Evolutionary conservation across 1,140 invertebrate species (phyloP).

Genomic region (Drosophila serrata): DNA sequence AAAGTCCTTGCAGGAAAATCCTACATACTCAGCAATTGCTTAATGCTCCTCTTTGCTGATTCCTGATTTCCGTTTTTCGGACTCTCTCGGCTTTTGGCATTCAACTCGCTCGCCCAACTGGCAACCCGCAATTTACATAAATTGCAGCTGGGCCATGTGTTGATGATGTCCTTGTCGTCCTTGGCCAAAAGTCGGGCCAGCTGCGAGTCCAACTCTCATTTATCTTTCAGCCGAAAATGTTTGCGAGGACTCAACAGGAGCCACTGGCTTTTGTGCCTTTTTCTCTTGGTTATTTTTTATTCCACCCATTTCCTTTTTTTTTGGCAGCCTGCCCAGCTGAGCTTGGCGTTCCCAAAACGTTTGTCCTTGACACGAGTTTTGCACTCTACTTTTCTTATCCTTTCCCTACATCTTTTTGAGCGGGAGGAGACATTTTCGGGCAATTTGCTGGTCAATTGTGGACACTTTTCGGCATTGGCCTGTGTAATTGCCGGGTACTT

Average conservation of each 20-base stretch:
- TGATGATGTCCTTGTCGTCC: constrained; percentile 66
- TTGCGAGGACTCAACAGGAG: constrained; percentile 42
- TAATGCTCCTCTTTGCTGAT: constrained; percentile 37
- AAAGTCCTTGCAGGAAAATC: constrained; percentile 17
- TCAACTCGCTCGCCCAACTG: constrained; percentile 17
- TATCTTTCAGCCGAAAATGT: constrained; percentile 58
- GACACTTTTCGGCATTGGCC: constrained; percentile 40
- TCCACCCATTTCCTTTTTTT: too few relatives aligned
- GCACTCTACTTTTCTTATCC: constrained; percentile 16
- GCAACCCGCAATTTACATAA: constrained; percentile 68
- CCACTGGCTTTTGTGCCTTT: constrained; percentile 5
- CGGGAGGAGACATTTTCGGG: constrained; percentile 33
- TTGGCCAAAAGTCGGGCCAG: constrained; percentile 55
- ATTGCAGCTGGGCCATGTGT: constrained; percentile 65
- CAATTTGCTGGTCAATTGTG: constrained; percentile 71
- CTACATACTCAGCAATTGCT: constrained; percentile 66
- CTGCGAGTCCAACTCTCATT: constrained; percentile 50
- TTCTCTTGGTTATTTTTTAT: background rate
- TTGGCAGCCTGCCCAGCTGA: constrained; percentile 59
- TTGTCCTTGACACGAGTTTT: constrained; percentile 67
- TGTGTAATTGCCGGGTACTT: constrained; percentile 35
- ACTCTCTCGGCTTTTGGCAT: constrained; percentile 18
- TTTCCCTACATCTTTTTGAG: background rate
- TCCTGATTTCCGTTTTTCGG: constrained; percentile 20
- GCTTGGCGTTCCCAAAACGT: constrained; percentile 45